Evolutionary conservation across 2,797 vertebrate genomes (phyloP).

Genomic region (Cyprinella venusta): DNA sequence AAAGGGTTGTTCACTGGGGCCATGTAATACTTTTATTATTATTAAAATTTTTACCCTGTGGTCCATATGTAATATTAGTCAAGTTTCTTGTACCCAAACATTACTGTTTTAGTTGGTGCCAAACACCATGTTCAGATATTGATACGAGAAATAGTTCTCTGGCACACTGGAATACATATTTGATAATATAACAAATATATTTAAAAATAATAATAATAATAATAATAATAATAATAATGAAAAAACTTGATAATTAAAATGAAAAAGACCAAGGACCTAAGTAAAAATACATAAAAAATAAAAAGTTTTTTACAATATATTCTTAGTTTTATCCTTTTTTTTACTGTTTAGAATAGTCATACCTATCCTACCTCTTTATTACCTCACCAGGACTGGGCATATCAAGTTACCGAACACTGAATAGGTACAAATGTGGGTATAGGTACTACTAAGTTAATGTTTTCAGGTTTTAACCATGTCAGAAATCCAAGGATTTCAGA

Average conservation of each 20-base stretch:
- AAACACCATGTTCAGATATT: not conserved
- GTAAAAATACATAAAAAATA: not conserved
- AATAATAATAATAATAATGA: not conserved
- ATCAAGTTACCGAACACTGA: not conserved
- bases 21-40: not conserved
- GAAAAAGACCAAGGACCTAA: not conserved
- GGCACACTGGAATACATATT: not conserved
- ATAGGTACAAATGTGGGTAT: not conserved
- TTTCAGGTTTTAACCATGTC: not conserved
- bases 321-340: too few species aligned
- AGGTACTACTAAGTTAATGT: not conserved
- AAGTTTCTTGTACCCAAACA: not conserved
- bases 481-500: not conserved
- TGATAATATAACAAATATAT: not conserved
- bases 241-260: not conserved
- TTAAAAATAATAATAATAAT: not conserved
- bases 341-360: not conserved
- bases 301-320: not conserved
- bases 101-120: not conserved
- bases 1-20: conserved; percentile 9
- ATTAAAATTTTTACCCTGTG: not conserved
- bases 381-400: not conserved
- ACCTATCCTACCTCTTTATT: not conserved
- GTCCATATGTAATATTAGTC: not conserved
- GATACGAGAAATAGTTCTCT: not conserved